These are phyloP conservation scores for Xyrauchen texanus DNA, from an alignment of 2,113 vertebrate species.

Conservation along the genomic window DNA sequence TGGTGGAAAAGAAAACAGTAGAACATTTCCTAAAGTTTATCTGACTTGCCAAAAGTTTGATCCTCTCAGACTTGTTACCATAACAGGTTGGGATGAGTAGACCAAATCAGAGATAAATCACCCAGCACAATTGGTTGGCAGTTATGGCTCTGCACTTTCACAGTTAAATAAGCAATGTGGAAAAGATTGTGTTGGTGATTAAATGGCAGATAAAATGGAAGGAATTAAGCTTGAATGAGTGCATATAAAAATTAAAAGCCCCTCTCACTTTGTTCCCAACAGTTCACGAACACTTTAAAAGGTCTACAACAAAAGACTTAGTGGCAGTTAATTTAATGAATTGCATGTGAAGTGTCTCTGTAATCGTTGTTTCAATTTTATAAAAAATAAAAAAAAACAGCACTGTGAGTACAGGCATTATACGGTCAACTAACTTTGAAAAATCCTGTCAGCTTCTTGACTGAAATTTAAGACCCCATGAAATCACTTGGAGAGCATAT, in stretches of 20 bases:
- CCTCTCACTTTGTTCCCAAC: too few relatives aligned
- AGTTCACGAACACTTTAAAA: not conserved
- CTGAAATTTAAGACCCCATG: not conserved
- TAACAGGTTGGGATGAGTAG: conserved; percentile 56
- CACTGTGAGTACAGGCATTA: not conserved
- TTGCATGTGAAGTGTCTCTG: not conserved
- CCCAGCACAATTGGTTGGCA: conserved; percentile 54
- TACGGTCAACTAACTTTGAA: not conserved
- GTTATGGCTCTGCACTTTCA: conserved; percentile 58
- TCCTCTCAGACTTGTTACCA: conserved; percentile 50
- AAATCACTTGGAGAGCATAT: too few relatives aligned
- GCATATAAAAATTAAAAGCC: conserved; percentile 11
- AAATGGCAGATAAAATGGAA: conserved; percentile 57
- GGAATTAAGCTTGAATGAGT: conserved; percentile 49
- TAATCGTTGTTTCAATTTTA: not conserved
- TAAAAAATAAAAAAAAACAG: not conserved
- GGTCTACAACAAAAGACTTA: not conserved
- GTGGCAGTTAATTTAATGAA: not conserved
- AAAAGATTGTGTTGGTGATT: conserved; percentile 67
- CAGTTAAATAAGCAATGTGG: conserved; percentile 60
- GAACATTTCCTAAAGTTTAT: conserved; percentile 43
- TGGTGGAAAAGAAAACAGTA: conserved; percentile 35
- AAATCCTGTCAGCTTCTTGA: not conserved
- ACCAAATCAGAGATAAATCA: conserved; percentile 62
- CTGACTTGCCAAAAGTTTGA: conserved; percentile 48